Conservation (phyloP, 1,140 invertebrate species). For the Drosophila virilis region DNA sequence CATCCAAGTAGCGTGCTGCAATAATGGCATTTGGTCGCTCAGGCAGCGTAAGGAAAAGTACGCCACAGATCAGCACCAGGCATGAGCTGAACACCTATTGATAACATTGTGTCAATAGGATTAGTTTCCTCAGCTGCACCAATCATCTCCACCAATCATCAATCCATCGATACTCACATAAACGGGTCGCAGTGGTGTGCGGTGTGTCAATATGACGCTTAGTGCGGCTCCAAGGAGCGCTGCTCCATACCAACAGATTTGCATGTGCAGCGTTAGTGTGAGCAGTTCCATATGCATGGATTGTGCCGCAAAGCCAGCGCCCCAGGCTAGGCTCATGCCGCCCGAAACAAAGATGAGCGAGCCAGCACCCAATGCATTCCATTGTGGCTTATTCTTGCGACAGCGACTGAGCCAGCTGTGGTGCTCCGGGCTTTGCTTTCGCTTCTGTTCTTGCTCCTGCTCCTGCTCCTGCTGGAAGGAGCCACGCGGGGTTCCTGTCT, state of each 20-base stretch:
- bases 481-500: slow-evolving; percentile 35
- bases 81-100: slow-evolving; percentile 57
- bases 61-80: slow-evolving; percentile 62
- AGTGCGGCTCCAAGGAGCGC: slow-evolving; percentile 64
- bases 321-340: slow-evolving; percentile 77
- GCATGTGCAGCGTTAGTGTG: slow-evolving; percentile 51
- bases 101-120: no score
- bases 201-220: slow-evolving; percentile 52
- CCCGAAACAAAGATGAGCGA: slow-evolving; percentile 70
- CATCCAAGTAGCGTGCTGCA: slow-evolving; percentile 70
- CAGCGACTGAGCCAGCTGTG: slow-evolving; percentile 42
- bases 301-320: slow-evolving; percentile 57
- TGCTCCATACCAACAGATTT: slow-evolving; percentile 61
- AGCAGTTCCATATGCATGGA: slow-evolving; percentile 48
- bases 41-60: slow-evolving; percentile 60
- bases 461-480: slow-evolving; percentile 25
- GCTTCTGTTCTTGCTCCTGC: not conserved
- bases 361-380: slow-evolving; percentile 62
- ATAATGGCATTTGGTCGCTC: slow-evolving; percentile 45
- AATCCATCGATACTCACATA: slow-evolving; percentile 55
- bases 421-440: slow-evolving; percentile 2
- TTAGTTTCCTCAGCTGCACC: not conserved
- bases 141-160: not conserved
- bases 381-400: slow-evolving; percentile 67
- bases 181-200: slow-evolving; percentile 56